Base-by-base conservation (phyloP, 2,113 vertebrate genomes). In the Microtus pennsylvanicus region DNA sequence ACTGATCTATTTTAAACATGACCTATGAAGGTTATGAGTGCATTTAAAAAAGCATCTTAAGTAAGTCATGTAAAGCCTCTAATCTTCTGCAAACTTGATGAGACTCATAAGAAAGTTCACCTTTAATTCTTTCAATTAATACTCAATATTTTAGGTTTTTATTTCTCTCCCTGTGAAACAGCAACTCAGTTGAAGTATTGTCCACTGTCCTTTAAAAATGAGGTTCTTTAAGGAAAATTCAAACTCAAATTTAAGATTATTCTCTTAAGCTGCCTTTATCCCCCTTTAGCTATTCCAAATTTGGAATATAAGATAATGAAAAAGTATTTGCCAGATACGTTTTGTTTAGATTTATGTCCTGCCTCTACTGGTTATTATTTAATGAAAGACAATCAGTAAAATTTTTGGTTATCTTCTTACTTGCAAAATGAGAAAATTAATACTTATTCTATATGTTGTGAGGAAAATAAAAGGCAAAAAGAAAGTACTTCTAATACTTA, bases 381-480 rank as follows among this genome's bases (percentile, higher is more conserved):
- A 75, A 85, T 70, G 83, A 4, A 95, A 19, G 45, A 21, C 10
- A 95, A 72, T 22, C 90, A 63, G 45, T 89, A 58, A 96, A 74
- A 65, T 91, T 75, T 75, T 10, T 55, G 52, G 83, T 69, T 91
- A 30, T 69, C 14, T 86, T 94, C 50, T 95, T 90, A 96, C 50
- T 95, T 87, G 96, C 50, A 90, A 87, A 94, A 61, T 87, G 19
- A 92, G n/a, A 93, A 96, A 55, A 92, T 52, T 22, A 95, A 67
- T 95, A 80, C 33, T 78, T 82, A 89, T 19, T 93, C 33, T 69
- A 42, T 14, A 89, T 22, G 22, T 67, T 94, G 19, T 94, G 16
- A 91, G 47, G 63, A 96, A 94, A 89, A 93, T 83, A 93, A 50
- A 52, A 93, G 86, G 87, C 42, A 89, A 91, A n/a, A 61, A 33